These are phyloP conservation scores for Eclectus roratus DNA, from an alignment of 2,113 vertebrate species.

Conservation along the genomic window DNA sequence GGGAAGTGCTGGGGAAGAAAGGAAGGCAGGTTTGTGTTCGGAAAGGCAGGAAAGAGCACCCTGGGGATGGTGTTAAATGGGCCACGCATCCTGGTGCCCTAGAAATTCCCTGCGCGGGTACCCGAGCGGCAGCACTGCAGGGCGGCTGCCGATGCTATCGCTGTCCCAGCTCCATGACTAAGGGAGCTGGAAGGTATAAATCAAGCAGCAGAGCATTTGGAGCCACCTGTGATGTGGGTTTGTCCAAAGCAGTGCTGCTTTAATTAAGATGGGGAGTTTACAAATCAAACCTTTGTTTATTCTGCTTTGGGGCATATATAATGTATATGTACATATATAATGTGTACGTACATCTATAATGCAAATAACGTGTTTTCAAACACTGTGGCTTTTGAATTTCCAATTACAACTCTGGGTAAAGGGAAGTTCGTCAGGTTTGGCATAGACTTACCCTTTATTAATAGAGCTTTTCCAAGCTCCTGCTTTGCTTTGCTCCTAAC, in stretches of 20 bases:
- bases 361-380: constrained; percentile 44
- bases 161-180: constrained; percentile 22
- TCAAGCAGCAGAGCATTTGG: neutral
- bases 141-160: constrained; percentile 26
- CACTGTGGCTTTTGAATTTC: constrained; percentile 49
- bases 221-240: constrained; percentile 49
- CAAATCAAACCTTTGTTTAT: constrained; percentile 55
- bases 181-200: constrained; percentile 41
- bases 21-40: neutral
- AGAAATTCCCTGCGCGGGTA: neutral
- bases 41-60: neutral
- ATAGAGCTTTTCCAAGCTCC: neutral
- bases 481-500: neutral
- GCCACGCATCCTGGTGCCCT: neutral
- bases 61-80: neutral
- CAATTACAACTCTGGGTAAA: constrained; percentile 42
- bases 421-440: constrained; percentile 6
- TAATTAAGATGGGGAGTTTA: constrained; percentile 43
- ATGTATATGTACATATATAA: neutral
- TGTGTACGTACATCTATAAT: neutral
- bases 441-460: constrained; percentile 3
- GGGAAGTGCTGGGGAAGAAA: neutral
- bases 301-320: constrained; percentile 56
- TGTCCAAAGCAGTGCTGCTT: constrained; percentile 6
- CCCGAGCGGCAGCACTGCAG: neutral